Percentiles rank a stretch among this genome's conserved stretches.
Evolutionary conservation across 2,888 invertebrate species (phyloP).

Genomic region (Dicranocentrus wangi): DNA sequence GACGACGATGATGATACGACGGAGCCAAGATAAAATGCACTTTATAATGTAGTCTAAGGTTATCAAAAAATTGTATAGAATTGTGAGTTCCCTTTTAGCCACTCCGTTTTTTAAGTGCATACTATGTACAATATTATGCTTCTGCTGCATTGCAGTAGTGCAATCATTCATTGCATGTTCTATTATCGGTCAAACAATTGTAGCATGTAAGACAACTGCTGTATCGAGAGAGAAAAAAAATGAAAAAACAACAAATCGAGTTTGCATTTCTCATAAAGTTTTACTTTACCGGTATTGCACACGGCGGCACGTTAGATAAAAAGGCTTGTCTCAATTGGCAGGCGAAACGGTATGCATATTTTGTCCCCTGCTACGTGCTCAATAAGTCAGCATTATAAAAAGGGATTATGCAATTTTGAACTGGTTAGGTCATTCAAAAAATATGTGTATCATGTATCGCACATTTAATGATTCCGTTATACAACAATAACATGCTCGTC

Average conservation of each 20-base stretch:
- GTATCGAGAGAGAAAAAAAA: constrained; percentile 17
- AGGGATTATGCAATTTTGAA: constrained; percentile 46
- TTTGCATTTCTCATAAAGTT: background rate
- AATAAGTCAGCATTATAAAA: background rate
- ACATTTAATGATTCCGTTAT: background rate
- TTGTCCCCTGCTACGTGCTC: background rate
- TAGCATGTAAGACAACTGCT: background rate
- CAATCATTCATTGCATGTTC: constrained; percentile 3
- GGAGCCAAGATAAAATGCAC: constrained; percentile 2
- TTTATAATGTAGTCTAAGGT: constrained; percentile 27
- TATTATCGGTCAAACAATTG: constrained; percentile 48
- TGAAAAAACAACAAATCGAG: constrained; percentile 24
- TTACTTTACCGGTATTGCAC: constrained; percentile 59
- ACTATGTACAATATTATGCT: background rate
- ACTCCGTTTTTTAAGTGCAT: background rate
- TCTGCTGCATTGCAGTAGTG: background rate
- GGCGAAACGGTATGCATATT: background rate
- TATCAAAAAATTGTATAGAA: constrained; percentile 7
- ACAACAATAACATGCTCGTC: too few relatives aligned
- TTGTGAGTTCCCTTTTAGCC: constrained; percentile 12
- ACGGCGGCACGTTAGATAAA: constrained; percentile 1
- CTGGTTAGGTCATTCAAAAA: constrained; percentile 57
- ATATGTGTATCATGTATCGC: constrained; percentile 33
- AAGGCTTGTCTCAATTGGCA: background rate
- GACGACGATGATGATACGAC: constrained; percentile 2